phyloP scores from a whole-genome alignment of 2,888 invertebrate species.

The Cosmopolites sordidus region DNA sequence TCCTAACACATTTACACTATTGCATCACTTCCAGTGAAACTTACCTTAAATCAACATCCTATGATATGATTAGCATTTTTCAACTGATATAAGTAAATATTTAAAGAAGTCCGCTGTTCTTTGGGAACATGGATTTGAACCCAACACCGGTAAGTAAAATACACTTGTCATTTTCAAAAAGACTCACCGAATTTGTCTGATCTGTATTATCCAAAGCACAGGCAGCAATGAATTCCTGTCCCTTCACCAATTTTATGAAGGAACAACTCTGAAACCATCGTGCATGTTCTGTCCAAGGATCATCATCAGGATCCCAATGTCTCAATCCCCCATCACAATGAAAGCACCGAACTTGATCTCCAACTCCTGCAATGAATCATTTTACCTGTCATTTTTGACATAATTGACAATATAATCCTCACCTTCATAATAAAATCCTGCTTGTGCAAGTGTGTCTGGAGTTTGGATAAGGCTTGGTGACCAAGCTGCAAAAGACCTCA shows the following conservation, averaged over 20 bases:
- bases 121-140: too few relatives aligned
- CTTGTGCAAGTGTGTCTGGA: conserved; percentile 72
- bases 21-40: too few relatives aligned
- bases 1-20: too few relatives aligned
- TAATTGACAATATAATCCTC: conserved; percentile 34
- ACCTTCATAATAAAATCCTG: conserved; percentile 85
- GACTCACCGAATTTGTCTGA: conserved; percentile 11
- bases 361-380: conserved; percentile 40
- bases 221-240: conserved; percentile 68
- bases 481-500: conserved; percentile 73
- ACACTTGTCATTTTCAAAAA: neutral
- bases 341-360: conserved; percentile 82
- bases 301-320: conserved; percentile 86
- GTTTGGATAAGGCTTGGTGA: conserved; percentile 70
- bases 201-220: conserved; percentile 41
- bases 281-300: conserved; percentile 92
- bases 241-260: conserved; percentile 76
- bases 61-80: too few relatives aligned
- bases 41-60: too few relatives aligned
- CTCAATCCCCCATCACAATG: conserved; percentile 90
- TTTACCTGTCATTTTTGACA: conserved; percentile 51
- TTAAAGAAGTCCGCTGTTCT: too few relatives aligned
- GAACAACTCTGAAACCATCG: conserved; percentile 89
- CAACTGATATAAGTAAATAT: too few relatives aligned
- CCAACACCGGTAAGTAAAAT: too few relatives aligned